Evolutionary conservation across 2,797 vertebrate genomes (phyloP).

Genomic region (Numenius phaeopus): DNA sequence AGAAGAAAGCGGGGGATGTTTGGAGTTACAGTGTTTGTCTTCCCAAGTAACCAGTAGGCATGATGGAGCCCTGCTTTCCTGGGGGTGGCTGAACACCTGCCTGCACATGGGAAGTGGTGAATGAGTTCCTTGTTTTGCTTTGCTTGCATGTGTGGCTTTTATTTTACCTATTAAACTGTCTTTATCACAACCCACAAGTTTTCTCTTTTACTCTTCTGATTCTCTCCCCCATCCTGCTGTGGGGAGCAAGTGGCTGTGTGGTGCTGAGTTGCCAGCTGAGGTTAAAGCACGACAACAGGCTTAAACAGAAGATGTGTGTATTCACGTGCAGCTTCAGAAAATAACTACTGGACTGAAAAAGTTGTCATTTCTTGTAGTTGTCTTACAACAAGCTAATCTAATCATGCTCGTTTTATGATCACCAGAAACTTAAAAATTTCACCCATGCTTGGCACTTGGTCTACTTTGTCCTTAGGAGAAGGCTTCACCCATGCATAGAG

Average conservation of each 20-base stretch:
- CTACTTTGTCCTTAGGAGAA: background rate
- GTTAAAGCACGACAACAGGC: background rate
- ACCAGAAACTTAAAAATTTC: background rate
- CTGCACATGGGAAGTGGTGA: background rate
- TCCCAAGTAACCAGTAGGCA: background rate
- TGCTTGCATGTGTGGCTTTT: fast-evolving
- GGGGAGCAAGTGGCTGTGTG: background rate
- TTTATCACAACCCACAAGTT: background rate
- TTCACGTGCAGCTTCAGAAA: background rate
- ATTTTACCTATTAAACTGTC: background rate
- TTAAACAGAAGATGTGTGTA: background rate
- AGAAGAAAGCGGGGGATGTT: background rate
- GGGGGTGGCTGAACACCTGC: background rate
- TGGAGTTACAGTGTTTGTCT: background rate
- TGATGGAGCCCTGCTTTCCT: background rate
- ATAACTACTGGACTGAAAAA: background rate
- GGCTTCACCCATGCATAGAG: background rate
- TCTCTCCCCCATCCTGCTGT: background rate
- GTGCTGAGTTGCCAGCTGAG: background rate
- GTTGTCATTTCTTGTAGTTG: background rate
- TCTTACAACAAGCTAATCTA: background rate
- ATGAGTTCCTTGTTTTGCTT: background rate
- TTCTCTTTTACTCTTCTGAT: background rate
- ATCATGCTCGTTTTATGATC: background rate
- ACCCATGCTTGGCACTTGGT: background rate